Evolutionary conservation across 2,113 vertebrate species (phyloP).

Genomic region (Pachycephala philippinensis): DNA sequence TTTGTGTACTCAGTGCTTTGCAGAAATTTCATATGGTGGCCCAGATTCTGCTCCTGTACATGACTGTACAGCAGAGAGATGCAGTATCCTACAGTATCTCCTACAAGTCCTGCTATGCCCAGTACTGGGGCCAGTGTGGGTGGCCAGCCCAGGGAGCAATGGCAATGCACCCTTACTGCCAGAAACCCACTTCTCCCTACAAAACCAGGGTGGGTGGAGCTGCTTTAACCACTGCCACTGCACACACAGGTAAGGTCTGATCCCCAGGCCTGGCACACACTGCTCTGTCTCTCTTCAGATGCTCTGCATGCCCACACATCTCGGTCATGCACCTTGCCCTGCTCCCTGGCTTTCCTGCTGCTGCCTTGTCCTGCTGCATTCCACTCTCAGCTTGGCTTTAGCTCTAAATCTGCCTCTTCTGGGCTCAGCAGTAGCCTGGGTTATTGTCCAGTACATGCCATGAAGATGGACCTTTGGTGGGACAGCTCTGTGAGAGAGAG

Average conservation of each 20-base stretch:
- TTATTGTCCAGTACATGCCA: background rate
- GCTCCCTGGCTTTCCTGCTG: background rate
- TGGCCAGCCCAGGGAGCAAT: background rate
- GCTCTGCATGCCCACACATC: background rate
- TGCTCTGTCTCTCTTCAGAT: background rate
- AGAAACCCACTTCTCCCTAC: background rate
- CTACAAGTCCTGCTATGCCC: background rate
- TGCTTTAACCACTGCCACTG: background rate
- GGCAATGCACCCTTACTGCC: background rate
- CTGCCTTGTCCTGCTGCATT: background rate
- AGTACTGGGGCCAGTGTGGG: background rate
- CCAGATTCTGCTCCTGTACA: background rate
- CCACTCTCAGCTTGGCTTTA: background rate
- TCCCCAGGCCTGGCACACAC: background rate
- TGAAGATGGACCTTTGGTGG: background rate
- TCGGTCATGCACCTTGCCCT: background rate
- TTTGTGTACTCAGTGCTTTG: background rate
- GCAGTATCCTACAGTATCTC: background rate
- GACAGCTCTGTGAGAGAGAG: background rate
- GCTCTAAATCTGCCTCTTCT: background rate
- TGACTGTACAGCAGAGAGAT: background rate
- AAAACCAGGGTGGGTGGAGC: background rate
- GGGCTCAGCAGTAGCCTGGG: background rate
- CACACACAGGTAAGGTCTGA: background rate
- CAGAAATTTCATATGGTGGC: background rate